Evolutionary conservation across 1,140 invertebrate genomes (phyloP), one percentile per base, ranked within the genome.

Genomic region (Bombus pyrosoma): DNA sequence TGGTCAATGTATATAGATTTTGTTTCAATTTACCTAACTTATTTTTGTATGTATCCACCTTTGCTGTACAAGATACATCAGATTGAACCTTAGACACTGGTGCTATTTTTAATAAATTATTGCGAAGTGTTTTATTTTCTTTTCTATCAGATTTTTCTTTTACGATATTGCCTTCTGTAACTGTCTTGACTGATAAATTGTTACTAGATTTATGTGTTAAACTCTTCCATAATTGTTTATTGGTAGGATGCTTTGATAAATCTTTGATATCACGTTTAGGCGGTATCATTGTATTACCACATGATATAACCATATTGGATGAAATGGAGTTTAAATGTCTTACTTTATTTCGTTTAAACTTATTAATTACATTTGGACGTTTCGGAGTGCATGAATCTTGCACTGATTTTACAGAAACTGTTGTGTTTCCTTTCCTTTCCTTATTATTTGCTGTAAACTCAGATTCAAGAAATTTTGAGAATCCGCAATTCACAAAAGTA

Each of bases 401-500:
- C 25, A 10, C 8, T 39, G 77, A 77, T 43, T 57, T 86, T 62
- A 9, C 37, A 47, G 64, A 18, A 71, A 41, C 8, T 25, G 25
- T 84, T 15, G 15, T 4, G 12, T 37, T 59, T 15, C 34, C 82
- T 9, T 13, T 82, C 4, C 28, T 12, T 18, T 18, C 22, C 12
- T 39, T 18, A 59, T 34, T 68, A 13, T 32, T 47, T 32, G 62
- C 5, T 34, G 73, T 25, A n/a, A n/a, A 39, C 81, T 88, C 83
- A 41, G 90, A 9, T 81, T 75, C 37, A 39, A 83, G 87, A 57
- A 25, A 28, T 37, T 83, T 81, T 32, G 86, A 47, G 28, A 91
- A 86, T 1, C 94, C 94, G 66, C 93, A 94, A 86, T 94, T 93
- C 0, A 94, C 92, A 74, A 94, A 94, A 25, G 92, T 84, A 74